Percentiles rank a stretch among this genome's conserved stretches.
These are phyloP conservation scores for Synergus japonicus DNA, from an alignment of 2,888 invertebrate genomes.

Conservation along the genomic window DNA sequence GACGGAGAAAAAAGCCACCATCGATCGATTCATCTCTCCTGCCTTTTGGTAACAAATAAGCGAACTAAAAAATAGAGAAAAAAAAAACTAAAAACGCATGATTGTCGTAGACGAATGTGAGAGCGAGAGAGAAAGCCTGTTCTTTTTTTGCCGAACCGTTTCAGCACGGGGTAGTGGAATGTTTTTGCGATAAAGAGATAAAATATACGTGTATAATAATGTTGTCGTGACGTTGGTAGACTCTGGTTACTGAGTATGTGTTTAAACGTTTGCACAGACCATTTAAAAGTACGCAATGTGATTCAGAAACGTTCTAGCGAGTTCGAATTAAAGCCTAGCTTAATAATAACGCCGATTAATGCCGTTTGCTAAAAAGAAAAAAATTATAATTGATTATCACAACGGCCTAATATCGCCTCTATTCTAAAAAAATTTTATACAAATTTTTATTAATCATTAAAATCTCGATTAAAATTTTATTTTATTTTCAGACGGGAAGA, in stretches of 20 bases:
- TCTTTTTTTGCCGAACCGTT: conserved; percentile 52
- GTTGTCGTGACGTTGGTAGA: conserved; percentile 62
- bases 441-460: background rate
- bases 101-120: conserved; percentile 50
- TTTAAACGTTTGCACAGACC: conserved; percentile 54
- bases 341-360: conserved; percentile 46
- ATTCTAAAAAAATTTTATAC: conserved; percentile 12
- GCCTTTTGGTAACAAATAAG: conserved; percentile 33
- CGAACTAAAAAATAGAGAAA: conserved; percentile 16
- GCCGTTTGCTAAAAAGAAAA: conserved; percentile 1
- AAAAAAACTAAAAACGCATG: conserved; percentile 26
- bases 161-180: conserved; percentile 55
- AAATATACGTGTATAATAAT: conserved; percentile 47
- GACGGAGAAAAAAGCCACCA: conserved; percentile 7
- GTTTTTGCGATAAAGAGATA: conserved; percentile 53
- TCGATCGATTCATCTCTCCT: conserved; percentile 11
- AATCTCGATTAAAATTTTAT: background rate
- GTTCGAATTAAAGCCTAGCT: conserved; percentile 34
- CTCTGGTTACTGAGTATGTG: conserved; percentile 59
- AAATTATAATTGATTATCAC: background rate
- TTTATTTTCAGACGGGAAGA: background rate
- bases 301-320: conserved; percentile 53
- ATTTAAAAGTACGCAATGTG: conserved; percentile 57
- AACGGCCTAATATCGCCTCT: conserved; percentile 31
- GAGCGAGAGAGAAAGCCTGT: conserved; percentile 42